phyloP scores from a whole-genome alignment of 2,113 vertebrate genomes.

The Choloepus hoffmanni region DNA sequence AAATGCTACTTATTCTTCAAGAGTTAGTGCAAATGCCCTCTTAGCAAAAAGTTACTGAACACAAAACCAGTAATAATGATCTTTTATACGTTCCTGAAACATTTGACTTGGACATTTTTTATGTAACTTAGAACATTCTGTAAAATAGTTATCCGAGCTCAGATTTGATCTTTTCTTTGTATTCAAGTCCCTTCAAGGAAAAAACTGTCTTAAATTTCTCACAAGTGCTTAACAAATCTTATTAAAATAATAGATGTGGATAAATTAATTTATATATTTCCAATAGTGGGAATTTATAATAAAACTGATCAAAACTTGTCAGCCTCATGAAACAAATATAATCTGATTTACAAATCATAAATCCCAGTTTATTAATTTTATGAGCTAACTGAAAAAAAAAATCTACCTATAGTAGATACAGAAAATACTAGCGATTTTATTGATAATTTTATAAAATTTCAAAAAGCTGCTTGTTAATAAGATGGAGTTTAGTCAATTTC shows the following conservation, averaged over 20 bases:
- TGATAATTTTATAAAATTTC: background rate
- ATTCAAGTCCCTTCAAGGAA: slow-evolving; percentile 50
- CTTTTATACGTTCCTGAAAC: slow-evolving; percentile 23
- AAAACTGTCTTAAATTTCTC: background rate
- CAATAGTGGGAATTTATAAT: slow-evolving; percentile 13
- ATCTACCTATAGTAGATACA: background rate
- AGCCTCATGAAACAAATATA: slow-evolving; percentile 27
- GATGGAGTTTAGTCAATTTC: background rate
- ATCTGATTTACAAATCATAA: slow-evolving; percentile 25
- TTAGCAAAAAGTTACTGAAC: background rate
- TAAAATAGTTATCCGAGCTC: slow-evolving; percentile 21
- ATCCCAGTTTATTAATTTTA: slow-evolving; percentile 23
- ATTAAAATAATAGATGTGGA: slow-evolving; percentile 9
- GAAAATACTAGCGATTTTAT: background rate
- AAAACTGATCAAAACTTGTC: background rate
- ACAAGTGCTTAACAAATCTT: background rate
- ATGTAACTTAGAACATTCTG: background rate
- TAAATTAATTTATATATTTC: slow-evolving; percentile 28
- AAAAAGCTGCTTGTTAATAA: slow-evolving; percentile 27
- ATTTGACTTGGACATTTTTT: background rate
- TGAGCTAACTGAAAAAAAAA: background rate
- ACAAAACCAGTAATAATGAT: background rate
- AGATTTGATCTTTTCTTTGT: background rate
- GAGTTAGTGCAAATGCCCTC: background rate
- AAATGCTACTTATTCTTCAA: slow-evolving; percentile 52